A percentile compares a stretch with the other conserved stretches of the same genome.
phyloP scores from a whole-genome alignment of 2,797 vertebrate species.

The Bucorvus abyssinicus region DNA sequence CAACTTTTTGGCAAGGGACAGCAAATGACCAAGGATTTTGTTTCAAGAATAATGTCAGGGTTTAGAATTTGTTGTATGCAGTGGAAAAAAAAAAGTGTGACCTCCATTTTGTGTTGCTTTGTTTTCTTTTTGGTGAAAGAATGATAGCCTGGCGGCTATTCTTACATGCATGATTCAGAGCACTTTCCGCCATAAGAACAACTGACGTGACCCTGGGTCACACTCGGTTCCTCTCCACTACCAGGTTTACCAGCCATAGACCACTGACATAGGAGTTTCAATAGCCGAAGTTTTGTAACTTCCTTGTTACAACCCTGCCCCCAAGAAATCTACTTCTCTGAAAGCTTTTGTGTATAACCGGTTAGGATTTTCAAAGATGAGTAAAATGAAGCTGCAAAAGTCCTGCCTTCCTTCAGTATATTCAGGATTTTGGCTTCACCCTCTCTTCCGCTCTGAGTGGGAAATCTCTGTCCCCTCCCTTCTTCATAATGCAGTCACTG shows the following conservation, averaged over 20 bases:
- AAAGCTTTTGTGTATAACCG: background rate
- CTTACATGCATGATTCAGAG: background rate
- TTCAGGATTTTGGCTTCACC: background rate
- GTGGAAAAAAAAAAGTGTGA: background rate
- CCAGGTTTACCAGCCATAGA: background rate
- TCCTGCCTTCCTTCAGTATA: background rate
- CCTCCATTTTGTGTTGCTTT: background rate
- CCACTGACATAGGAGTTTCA: background rate
- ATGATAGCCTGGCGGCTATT: background rate
- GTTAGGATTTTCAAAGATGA: background rate
- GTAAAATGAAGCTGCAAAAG: background rate
- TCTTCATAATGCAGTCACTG: background rate
- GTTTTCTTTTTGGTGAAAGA: background rate
- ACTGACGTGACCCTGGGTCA: background rate
- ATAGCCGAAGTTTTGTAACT: background rate
- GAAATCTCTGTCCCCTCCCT: background rate
- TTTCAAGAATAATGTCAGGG: background rate
- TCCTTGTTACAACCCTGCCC: background rate
- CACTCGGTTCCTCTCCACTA: background rate
- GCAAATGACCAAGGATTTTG: background rate
- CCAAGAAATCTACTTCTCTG: background rate
- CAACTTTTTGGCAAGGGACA: background rate
- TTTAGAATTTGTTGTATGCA: background rate
- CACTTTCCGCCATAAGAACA: background rate
- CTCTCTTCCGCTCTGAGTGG: background rate